Base-by-base conservation (phyloP, 2,888 invertebrate species). In the Synergus gifuensis region DNA sequence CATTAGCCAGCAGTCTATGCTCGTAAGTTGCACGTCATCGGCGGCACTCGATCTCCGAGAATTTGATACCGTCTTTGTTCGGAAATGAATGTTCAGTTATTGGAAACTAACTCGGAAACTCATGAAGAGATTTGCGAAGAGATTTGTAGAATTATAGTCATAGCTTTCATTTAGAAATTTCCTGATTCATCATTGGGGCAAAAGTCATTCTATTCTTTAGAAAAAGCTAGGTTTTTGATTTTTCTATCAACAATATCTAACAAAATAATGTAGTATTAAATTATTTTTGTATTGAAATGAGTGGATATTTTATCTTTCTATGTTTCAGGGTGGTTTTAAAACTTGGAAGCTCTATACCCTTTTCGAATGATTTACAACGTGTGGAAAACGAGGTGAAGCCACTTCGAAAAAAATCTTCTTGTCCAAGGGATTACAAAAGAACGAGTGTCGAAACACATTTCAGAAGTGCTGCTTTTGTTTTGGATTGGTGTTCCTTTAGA, bases 401-500 rank as follows among this genome's bases (percentile, higher is more conserved):
- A 0, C 92, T 98, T 0, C 96, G 96, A 89, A 96, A 96, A 83
- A 92, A 96, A 64, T 94, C 95, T 0, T 95, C 96, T 22, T 98
- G 98, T 88, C 97, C 97, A 0, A 40, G 73, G 92, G 95, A 96
- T 87, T 97, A 96, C 90, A 98, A 98, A 90, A 94, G 96, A 80
- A 98, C 97, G 0, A 96, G 97, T 0, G 97, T 97, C 0, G 98
- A 98, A 90, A 94, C 96, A 86, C 94, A 96, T 80, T 98, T 98
- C 91, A 94, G 97, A 83, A 95, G 96, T 81, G 95, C 95, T 11
- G 96, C 95, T 0, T 95, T 98, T 87, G 94, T 95, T 49, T 92
- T 98, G 18, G 98, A 98, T 91, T 98, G 98, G 98, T 98, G 98
- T 88, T 95, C 96, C 77, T 98, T 98, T 91, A 94, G 95, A 92